phyloP scores from a whole-genome alignment of 1,140 invertebrate genomes.

The Atta texana region DNA sequence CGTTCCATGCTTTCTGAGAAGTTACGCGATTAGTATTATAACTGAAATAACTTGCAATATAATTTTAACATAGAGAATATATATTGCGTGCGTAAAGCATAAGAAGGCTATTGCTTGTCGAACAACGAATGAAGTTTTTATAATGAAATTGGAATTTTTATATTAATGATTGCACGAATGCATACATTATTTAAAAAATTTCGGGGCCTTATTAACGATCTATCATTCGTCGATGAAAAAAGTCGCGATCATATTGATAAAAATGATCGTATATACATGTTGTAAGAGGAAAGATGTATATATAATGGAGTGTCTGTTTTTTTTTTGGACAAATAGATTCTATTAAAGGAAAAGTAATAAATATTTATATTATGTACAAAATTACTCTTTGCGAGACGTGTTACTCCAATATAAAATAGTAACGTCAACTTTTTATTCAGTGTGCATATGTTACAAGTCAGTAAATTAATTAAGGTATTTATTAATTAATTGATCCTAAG shows the following conservation, averaged over 20 bases:
- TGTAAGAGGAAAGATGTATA: slow-evolving; percentile 62
- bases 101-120: slow-evolving; percentile 4
- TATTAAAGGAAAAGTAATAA: slow-evolving; percentile 32
- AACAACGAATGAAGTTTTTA: slow-evolving; percentile 17
- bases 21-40: slow-evolving; percentile 44
- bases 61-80: neutral
- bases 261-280: slow-evolving; percentile 65
- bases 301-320: slow-evolving; percentile 48
- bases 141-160: slow-evolving; percentile 8
- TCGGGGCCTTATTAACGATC: slow-evolving; percentile 27
- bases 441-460: slow-evolving; percentile 85
- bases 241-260: slow-evolving; percentile 32
- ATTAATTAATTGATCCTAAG: slow-evolving; percentile 78
- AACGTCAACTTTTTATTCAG: slow-evolving; percentile 85
- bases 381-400: slow-evolving; percentile 33
- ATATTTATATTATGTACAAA: slow-evolving; percentile 55
- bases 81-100: neutral
- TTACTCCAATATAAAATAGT: slow-evolving; percentile 83
- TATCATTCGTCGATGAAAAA: neutral
- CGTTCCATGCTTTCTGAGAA: slow-evolving; percentile 8
- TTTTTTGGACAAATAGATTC: slow-evolving; percentile 44
- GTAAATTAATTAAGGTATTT: slow-evolving; percentile 81
- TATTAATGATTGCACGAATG: neutral
- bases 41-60: slow-evolving; percentile 36
- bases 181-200: slow-evolving; percentile 18